Conservation (phyloP, 1,140 invertebrate species). For the Oreohelix idahoensis region DNA sequence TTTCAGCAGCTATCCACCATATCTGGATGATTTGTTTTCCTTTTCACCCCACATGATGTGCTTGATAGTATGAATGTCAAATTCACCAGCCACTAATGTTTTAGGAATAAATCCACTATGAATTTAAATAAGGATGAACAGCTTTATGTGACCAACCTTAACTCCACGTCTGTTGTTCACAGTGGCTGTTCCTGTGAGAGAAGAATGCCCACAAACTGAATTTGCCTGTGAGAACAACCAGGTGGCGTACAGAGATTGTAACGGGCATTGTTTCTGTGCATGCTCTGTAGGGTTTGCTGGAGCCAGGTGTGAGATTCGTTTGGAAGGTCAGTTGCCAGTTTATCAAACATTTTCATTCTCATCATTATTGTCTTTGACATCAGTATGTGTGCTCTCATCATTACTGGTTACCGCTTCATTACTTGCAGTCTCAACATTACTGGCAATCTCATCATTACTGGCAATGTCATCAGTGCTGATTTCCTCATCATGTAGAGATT, state of each 20-base stretch:
- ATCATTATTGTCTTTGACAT: background rate
- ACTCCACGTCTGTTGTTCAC: background rate
- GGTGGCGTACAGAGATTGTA: slow-evolving; percentile 26
- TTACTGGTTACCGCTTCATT: no score
- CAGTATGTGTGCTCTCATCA: background rate
- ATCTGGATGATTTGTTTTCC: no score
- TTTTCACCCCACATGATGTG: no score
- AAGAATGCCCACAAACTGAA: slow-evolving; percentile 16
- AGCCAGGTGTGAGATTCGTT: slow-evolving; percentile 36
- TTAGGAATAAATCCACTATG: no score
- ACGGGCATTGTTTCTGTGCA: slow-evolving; percentile 36
- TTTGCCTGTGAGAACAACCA: slow-evolving; percentile 38
- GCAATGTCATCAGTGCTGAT: background rate
- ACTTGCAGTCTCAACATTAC: background rate
- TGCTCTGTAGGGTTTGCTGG: slow-evolving; percentile 32
- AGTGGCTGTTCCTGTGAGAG: background rate
- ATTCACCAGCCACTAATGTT: no score
- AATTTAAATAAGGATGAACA: no score
- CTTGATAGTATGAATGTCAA: no score
- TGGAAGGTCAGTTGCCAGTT: slow-evolving; percentile 28
- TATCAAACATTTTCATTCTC: background rate
- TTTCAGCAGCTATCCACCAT: no score
- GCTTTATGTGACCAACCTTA: no score
- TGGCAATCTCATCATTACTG: background rate
- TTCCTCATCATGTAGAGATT: background rate